phyloP scores from a whole-genome alignment of 2,888 invertebrate species.

The Ennomos fuscantarius region DNA sequence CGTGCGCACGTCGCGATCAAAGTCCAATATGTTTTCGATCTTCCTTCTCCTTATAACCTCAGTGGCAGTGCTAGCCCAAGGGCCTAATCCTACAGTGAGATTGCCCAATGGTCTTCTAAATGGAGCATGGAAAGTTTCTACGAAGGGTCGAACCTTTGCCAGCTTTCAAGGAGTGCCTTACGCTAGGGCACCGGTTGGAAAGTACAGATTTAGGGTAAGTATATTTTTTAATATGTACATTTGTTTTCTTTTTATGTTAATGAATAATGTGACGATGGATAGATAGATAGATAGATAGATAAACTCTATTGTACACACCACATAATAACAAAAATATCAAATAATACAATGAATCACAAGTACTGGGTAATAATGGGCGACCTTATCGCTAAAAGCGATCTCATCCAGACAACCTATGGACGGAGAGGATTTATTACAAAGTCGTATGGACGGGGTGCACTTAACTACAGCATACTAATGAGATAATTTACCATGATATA shows the following conservation, averaged over 20 bases:
- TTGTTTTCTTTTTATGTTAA: neutral
- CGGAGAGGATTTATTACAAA: too few species aligned
- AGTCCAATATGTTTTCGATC: constrained; percentile 39
- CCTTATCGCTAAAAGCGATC: too few species aligned
- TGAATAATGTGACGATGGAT: too few species aligned
- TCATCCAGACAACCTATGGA: too few species aligned
- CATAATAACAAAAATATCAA: too few species aligned
- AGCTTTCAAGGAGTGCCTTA: constrained; percentile 89
- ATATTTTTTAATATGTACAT: neutral
- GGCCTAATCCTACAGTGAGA: constrained; percentile 63
- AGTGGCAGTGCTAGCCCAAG: constrained; percentile 49
- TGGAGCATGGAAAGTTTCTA: constrained; percentile 71
- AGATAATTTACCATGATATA: too few species aligned
- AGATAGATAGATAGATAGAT: too few species aligned
- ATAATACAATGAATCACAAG: too few species aligned
- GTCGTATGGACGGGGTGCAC: too few species aligned
- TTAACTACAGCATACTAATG: too few species aligned
- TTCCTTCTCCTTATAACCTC: constrained; percentile 51
- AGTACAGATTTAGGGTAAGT: constrained; percentile 85
- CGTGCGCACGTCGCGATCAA: constrained; percentile 44
- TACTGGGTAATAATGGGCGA: too few species aligned
- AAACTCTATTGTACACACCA: too few species aligned
- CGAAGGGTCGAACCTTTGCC: constrained; percentile 74
- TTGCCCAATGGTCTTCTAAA: constrained; percentile 65
- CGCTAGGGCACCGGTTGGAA: constrained; percentile 87